Evolutionary conservation across 1,140 invertebrate genomes (phyloP).

Genomic region (Penaeus japonicus): DNA sequence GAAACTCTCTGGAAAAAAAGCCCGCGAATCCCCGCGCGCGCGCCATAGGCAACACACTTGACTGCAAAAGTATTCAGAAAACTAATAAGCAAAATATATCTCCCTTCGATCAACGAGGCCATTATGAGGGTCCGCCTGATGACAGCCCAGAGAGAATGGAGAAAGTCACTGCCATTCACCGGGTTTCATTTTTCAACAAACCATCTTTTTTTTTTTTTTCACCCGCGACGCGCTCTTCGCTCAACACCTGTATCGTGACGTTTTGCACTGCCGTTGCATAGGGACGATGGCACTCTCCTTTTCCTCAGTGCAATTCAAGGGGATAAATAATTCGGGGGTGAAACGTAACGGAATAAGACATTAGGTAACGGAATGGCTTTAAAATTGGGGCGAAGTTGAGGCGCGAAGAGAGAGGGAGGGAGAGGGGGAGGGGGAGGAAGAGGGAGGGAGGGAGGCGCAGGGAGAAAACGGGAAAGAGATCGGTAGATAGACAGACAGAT

Average conservation of each 20-base stretch:
- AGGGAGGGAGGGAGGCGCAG: not conserved
- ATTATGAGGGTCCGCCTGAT: slow-evolving; percentile 33
- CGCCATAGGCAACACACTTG: slow-evolving; percentile 42
- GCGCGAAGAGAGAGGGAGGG: not conserved
- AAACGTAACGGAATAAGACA: not conserved
- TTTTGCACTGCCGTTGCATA: too few relatives aligned
- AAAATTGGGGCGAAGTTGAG: not conserved
- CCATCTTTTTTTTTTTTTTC: not conserved
- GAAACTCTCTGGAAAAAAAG: not conserved
- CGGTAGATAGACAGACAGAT: not conserved
- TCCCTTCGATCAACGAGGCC: slow-evolving; percentile 43
- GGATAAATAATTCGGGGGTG: not conserved
- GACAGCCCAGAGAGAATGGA: slow-evolving; percentile 30
- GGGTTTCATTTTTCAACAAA: slow-evolving; percentile 25
- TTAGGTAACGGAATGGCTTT: not conserved
- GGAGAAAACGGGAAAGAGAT: not conserved
- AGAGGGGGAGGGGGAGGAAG: not conserved
- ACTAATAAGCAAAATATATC: slow-evolving; percentile 54
- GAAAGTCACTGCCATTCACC: slow-evolving; percentile 27
- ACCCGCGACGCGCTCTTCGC: too few relatives aligned
- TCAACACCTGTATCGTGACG: too few relatives aligned
- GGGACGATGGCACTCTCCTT: too few relatives aligned
- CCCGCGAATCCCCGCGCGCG: not conserved
- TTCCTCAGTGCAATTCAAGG: too few relatives aligned
- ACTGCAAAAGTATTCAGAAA: slow-evolving; percentile 53